Evolutionary conservation across 2,113 vertebrate genomes (phyloP).

Genomic region (Podarcis raffonei): DNA sequence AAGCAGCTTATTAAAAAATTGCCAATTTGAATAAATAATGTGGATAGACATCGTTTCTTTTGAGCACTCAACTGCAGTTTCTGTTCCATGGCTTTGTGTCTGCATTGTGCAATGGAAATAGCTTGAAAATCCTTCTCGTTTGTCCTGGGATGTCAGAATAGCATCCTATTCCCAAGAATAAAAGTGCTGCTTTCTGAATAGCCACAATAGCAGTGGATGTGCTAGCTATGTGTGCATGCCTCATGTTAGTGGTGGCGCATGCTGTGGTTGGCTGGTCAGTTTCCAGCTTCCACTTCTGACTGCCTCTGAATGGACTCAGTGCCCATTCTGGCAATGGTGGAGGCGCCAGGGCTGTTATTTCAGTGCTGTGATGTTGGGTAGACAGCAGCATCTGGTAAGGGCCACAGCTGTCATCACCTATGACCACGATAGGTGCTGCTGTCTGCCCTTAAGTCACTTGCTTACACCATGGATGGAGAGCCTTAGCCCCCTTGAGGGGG

Average conservation of each 20-base stretch:
- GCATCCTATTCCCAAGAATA: background rate
- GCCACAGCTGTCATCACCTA: background rate
- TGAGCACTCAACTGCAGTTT: background rate
- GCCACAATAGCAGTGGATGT: background rate
- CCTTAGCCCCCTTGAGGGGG: too few species aligned
- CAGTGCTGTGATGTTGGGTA: background rate
- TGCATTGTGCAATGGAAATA: background rate
- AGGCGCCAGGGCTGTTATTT: background rate
- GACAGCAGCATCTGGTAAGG: background rate
- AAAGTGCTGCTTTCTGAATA: too few species aligned
- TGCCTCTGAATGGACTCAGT: background rate
- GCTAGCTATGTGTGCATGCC: background rate
- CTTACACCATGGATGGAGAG: too few species aligned
- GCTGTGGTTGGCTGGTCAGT: background rate
- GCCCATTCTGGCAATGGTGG: background rate
- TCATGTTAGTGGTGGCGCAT: background rate
- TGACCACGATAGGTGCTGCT: too few species aligned
- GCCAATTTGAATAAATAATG: background rate
- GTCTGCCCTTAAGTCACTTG: too few species aligned
- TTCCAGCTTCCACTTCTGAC: background rate
- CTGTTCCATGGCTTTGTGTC: background rate
- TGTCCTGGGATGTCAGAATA: background rate
- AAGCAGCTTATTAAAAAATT: too few species aligned
- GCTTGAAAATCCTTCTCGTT: background rate
- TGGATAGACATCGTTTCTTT: background rate